A percentile compares a stretch with the other conserved stretches of the same genome.
Evolutionary conservation across 2,888 invertebrate species (phyloP).

Genomic region (Chrysopilus asiliformis): DNA sequence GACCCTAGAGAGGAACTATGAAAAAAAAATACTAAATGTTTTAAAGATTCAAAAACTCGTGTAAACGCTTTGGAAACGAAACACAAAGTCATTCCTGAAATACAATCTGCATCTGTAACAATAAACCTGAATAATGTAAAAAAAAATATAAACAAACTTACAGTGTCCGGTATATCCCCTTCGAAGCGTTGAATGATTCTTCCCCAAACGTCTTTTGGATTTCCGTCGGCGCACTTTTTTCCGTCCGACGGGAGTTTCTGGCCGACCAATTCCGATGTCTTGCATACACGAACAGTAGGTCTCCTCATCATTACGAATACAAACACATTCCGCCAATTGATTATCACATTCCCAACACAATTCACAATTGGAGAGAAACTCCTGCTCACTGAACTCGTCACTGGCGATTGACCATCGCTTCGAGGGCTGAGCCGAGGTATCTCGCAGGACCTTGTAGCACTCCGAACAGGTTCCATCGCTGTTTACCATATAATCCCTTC

Average conservation of each 20-base stretch:
- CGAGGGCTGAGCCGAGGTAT: not conserved
- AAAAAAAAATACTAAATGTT: not conserved
- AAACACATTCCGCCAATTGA: slow-evolving; percentile 18
- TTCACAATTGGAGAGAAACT: slow-evolving; percentile 20
- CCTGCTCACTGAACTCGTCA: slow-evolving; percentile 21
- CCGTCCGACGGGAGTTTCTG: slow-evolving; percentile 9
- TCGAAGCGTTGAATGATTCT: slow-evolving; percentile 21
- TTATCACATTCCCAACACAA: slow-evolving; percentile 21
- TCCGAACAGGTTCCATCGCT: slow-evolving; percentile 15
- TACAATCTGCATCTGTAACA: slow-evolving; percentile 20
- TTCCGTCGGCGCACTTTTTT: slow-evolving; percentile 19
- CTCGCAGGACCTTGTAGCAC: slow-evolving; percentile 13
- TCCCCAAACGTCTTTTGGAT: slow-evolving; percentile 19
- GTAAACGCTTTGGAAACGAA: not conserved
- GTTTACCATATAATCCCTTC: slow-evolving; percentile 4
- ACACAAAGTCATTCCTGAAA: not conserved
- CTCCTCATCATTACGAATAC: slow-evolving; percentile 10
- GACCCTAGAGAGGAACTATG: not conserved
- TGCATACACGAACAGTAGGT: slow-evolving; percentile 10
- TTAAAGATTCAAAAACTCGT: not conserved
- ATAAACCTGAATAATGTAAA: not conserved
- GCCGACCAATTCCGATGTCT: not conserved
- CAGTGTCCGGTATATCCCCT: slow-evolving; percentile 15
- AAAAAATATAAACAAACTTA: slow-evolving; percentile 17
- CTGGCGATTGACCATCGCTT: slow-evolving; percentile 17